These are phyloP conservation scores for Limnephilus lunatus DNA, from an alignment of 2,888 invertebrate genomes.

Conservation along the genomic window DNA sequence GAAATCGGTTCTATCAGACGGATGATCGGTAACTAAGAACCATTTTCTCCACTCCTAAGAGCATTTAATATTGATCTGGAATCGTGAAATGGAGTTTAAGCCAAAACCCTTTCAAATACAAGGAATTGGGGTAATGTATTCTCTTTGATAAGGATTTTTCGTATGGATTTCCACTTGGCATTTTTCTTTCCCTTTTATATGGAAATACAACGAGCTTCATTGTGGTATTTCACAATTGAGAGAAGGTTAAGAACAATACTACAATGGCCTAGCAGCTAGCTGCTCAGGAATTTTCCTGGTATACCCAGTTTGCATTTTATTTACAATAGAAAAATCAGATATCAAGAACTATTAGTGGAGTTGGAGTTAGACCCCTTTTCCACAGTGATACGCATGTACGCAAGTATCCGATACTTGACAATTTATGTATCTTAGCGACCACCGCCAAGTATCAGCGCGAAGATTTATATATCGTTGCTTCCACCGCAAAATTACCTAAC, in stretches of 20 bases:
- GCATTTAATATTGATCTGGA: background rate
- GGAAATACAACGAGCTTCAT: background rate
- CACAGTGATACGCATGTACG: too few species aligned
- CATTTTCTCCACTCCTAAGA: background rate
- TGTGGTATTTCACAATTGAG: background rate
- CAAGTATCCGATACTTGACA: too few species aligned
- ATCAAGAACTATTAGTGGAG: background rate
- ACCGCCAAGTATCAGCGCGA: too few species aligned
- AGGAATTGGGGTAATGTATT: slow-evolving; percentile 2
- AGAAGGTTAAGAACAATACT: background rate
- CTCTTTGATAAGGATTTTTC: background rate
- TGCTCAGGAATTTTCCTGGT: background rate
- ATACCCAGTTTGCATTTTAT: background rate
- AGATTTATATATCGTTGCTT: too few species aligned
- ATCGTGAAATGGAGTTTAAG: background rate
- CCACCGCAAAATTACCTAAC: too few species aligned
- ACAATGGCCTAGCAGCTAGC: background rate
- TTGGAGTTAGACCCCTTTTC: background rate
- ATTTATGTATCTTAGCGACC: too few species aligned
- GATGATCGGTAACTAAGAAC: background rate
- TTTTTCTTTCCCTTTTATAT: background rate
- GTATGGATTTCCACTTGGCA: background rate
- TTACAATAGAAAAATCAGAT: background rate
- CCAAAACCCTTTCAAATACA: background rate
- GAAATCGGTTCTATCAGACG: background rate